These are phyloP conservation scores for Chiloscyllium punctatum DNA, from an alignment of 2,797 vertebrate genomes.

Conservation along the genomic window DNA sequence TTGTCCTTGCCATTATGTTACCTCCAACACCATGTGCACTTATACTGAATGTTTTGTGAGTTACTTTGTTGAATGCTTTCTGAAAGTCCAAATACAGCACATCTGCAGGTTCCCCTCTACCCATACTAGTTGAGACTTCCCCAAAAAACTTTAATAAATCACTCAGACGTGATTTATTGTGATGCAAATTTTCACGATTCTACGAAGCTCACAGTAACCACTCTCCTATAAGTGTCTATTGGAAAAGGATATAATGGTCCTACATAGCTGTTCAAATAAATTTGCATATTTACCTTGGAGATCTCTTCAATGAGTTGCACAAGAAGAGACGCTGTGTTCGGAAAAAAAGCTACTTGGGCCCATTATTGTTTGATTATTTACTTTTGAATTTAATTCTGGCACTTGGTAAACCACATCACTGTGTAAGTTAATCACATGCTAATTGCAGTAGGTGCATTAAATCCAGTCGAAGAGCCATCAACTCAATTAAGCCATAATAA, in stretches of 20 bases:
- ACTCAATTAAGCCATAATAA: neutral
- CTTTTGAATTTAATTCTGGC: neutral
- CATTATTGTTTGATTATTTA: conserved; percentile 7
- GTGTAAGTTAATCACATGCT: neutral
- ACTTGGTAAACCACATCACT: neutral
- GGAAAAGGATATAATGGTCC: neutral
- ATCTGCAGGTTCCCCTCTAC: too few species aligned
- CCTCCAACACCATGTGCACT: too few species aligned
- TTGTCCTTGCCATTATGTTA: too few species aligned
- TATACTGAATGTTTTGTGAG: too few species aligned
- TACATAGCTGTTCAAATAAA: neutral
- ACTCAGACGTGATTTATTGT: too few species aligned
- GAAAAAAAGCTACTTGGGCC: neutral
- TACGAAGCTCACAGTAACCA: neutral
- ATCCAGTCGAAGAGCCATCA: neutral
- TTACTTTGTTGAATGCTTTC: too few species aligned
- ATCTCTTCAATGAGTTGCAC: neutral
- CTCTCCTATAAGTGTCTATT: neutral
- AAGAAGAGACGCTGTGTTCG: neutral
- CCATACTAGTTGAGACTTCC: too few species aligned
- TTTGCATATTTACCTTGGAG: neutral
- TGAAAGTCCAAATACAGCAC: too few species aligned
- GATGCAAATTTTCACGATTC: neutral
- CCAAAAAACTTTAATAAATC: too few species aligned
- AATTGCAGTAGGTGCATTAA: neutral